Conservation (phyloP, 1,140 invertebrate species). For the Drosophila neocordata region DNA sequence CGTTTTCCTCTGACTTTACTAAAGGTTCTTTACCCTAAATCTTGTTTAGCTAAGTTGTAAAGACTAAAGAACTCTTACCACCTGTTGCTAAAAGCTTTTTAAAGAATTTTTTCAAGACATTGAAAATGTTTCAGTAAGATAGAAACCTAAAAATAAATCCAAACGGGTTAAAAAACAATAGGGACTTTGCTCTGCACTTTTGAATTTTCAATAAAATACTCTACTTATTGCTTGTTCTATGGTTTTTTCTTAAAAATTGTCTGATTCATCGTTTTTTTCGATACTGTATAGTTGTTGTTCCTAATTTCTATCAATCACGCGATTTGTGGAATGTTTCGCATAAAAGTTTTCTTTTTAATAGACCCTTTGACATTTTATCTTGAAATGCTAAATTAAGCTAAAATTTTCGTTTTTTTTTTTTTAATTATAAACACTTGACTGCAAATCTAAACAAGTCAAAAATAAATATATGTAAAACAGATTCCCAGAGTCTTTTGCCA, state of each 20-base stretch:
- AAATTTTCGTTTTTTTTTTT: slow-evolving; percentile 31
- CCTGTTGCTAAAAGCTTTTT: no score
- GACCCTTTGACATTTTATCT: slow-evolving; percentile 27
- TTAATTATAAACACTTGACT: slow-evolving; percentile 37
- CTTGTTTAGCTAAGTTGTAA: no score
- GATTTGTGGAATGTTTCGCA: background rate
- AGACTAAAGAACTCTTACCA: no score
- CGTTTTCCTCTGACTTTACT: no score
- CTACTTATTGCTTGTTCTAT: no score
- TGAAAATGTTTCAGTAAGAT: no score
- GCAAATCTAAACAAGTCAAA: slow-evolving; percentile 19
- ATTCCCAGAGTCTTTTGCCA: slow-evolving; percentile 10
- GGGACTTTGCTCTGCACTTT: no score
- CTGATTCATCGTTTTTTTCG: background rate
- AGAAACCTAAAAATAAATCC: no score
- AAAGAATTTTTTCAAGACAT: no score
- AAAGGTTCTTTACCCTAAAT: no score
- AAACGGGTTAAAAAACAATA: no score
- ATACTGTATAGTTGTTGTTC: background rate
- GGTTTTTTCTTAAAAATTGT: background rate
- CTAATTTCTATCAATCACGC: slow-evolving; percentile 1
- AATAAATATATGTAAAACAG: background rate
- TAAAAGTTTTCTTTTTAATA: background rate
- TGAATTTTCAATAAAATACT: no score
- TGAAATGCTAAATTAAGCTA: slow-evolving; percentile 43